These are phyloP conservation scores for Toxostoma redivivum DNA, from an alignment of 2,113 vertebrate genomes.

Conservation along the genomic window DNA sequence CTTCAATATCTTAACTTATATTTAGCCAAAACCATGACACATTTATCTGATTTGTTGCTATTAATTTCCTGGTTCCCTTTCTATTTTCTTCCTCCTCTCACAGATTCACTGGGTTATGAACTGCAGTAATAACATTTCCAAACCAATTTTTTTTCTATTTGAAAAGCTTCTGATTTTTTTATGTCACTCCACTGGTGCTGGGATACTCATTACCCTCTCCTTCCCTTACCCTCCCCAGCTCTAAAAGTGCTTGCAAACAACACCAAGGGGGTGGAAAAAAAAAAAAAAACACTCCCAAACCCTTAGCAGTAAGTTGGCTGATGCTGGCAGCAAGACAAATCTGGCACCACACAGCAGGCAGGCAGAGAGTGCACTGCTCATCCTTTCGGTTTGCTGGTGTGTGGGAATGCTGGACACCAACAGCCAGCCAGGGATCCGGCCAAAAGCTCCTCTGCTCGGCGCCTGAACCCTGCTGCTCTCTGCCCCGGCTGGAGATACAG, in stretches of 20 bases:
- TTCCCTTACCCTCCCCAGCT: background rate
- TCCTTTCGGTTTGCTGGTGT: conserved; percentile 66
- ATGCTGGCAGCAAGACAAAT: conserved; percentile 77
- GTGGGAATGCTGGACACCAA: conserved; percentile 75
- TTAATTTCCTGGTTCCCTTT: conserved; percentile 21
- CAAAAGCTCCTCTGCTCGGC: background rate
- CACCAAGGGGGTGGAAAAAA: fast-evolving
- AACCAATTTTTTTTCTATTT: conserved; percentile 12
- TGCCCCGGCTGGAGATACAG: conserved; percentile 58
- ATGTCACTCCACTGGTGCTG: background rate
- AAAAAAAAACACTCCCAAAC: background rate
- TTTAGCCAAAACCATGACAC: background rate
- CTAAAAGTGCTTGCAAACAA: conserved; percentile 48
- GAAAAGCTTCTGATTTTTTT: background rate
- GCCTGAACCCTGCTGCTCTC: conserved; percentile 21
- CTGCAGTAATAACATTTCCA: background rate
- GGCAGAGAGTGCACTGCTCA: conserved; percentile 65
- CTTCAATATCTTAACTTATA: background rate
- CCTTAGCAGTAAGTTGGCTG: conserved; percentile 74
- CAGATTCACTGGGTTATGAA: conserved; percentile 31
- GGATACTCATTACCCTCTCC: conserved; percentile 1
- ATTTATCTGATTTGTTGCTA: background rate
- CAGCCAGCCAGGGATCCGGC: conserved; percentile 40
- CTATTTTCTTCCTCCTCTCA: background rate
- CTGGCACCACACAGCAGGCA: conserved; percentile 74